These are phyloP conservation scores for Apocheima hispidaria DNA, from an alignment of 2,888 invertebrate species.

Conservation along the genomic window DNA sequence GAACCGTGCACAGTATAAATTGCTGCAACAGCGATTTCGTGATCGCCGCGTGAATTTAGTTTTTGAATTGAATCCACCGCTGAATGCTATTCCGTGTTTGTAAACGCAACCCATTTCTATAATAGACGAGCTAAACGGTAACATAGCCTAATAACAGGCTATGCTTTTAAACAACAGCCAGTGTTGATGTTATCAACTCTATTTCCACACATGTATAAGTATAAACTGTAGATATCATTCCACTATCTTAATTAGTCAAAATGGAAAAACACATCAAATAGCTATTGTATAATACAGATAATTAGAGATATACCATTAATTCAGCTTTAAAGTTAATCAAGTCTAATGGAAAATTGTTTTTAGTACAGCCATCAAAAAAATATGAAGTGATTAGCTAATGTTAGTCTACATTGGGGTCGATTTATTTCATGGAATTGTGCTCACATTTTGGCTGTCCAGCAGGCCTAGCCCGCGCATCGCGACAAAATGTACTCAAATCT, in stretches of 20 bases:
- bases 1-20: conserved; percentile 18
- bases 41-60: conserved; percentile 31
- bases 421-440: background rate
- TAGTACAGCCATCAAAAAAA: conserved; percentile 12
- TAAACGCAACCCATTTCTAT: conserved; percentile 32
- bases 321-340: conserved; percentile 11
- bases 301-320: conserved; percentile 2
- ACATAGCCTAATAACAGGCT: conserved; percentile 25
- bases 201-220: no score
- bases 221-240: conserved; percentile 7
- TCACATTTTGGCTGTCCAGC: no score
- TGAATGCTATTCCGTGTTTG: conserved; percentile 55
- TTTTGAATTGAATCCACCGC: conserved; percentile 33
- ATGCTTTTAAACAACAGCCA: conserved; percentile 29
- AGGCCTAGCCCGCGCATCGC: no score
- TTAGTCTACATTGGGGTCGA: background rate
- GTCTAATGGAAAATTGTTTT: conserved; percentile 29
- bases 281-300: conserved; percentile 9
- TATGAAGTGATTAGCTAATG: conserved; percentile 6
- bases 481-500: no score
- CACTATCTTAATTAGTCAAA: conserved; percentile 10
- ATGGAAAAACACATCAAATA: conserved; percentile 21
- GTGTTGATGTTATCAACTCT: conserved; percentile 23
- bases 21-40: conserved; percentile 27
- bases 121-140: conserved; percentile 20